phyloP scores from a whole-genome alignment of 2,888 invertebrate species.

The Cremastinae sp. region DNA sequence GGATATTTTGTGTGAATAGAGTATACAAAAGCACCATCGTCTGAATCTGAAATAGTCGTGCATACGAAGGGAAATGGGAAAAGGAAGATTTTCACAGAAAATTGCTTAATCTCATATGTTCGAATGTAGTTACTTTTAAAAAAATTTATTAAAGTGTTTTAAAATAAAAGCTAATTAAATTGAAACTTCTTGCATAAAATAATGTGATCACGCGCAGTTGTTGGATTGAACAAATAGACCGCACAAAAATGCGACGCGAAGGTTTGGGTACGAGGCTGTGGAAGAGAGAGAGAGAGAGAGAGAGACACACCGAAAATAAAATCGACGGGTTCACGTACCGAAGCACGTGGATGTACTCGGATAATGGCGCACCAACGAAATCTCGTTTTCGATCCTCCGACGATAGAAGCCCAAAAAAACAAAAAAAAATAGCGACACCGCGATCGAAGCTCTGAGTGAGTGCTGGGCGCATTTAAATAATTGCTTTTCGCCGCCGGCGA shows the following conservation, averaged over 20 bases:
- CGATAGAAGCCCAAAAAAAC: conserved; percentile 32
- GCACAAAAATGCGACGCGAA: too few species aligned
- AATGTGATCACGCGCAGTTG: conserved; percentile 34
- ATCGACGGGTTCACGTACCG: conserved; percentile 24
- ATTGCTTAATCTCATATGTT: too few species aligned
- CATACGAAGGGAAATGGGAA: too few species aligned
- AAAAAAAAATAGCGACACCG: conserved; percentile 45
- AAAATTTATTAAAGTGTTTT: conserved; percentile 8
- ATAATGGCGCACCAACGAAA: conserved; percentile 43
- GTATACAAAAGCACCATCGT: too few species aligned
- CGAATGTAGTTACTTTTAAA: background rate
- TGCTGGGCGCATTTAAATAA: conserved; percentile 59
- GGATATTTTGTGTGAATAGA: too few species aligned
- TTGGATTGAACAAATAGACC: conserved; percentile 43
- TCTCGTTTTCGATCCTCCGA: conserved; percentile 19
- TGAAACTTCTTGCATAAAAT: conserved; percentile 31
- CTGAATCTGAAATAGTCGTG: too few species aligned
- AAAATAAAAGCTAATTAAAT: conserved; percentile 17
- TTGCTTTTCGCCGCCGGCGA: conserved; percentile 57
- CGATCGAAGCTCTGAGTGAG: conserved; percentile 51
- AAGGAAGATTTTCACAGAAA: too few species aligned
- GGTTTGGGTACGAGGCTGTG: too few species aligned
- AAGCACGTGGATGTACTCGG: conserved; percentile 18
- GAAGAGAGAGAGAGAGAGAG: too few species aligned
- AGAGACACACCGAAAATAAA: conserved; percentile 39